Evolutionary conservation across 2,888 invertebrate species (phyloP), one percentile per base, ranked within the genome.

Genomic region (Athalia cordata): DNA sequence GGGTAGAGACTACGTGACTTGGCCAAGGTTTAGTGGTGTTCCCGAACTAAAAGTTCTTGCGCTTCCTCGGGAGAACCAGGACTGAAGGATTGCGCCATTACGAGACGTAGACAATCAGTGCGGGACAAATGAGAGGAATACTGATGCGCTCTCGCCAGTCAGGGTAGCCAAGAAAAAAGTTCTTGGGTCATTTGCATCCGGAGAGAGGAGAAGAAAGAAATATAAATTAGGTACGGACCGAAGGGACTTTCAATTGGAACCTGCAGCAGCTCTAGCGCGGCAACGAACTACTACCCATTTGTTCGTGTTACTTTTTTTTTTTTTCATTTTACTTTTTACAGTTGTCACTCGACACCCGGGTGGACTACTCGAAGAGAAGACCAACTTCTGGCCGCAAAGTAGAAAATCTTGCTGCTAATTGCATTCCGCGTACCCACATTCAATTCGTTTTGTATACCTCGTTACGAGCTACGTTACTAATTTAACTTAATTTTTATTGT

Each of bases 111-210:
- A 85, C 87, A 87, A 88, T 88, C 88, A 87, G 87, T 85, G 85
- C 83, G 85, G 85, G 86, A 87, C 86, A 86, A 88, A 86, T 86
- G 87, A 85, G 84, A 84, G 85, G 88, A 88, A 87, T 88, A 89
- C 87, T 86, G 85, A 88, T 87, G 78, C 81, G 78, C 55, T 59
- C 8, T 47, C 62, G 59, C 52, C 67, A 70, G 76, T 65, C 65
- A 47, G 67, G 59, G 29, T 45, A 47, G n/a, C 11, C 62, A 45
- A 29, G 74, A 64, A 65, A n/a, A 65, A 74, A 75, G 78, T 59
- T 75, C 62, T 64, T 52, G 47, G 75, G 75, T 75, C 15, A 75
- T 75, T 75, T 75, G 75, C 50, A 75, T 55, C 65, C 47, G 66
- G 67, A 49, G 29, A 52, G 43, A 52, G 49, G 65, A 50, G 13